Conservation (phyloP, 2,797 vertebrate species). For the Tapera naevia region DNA sequence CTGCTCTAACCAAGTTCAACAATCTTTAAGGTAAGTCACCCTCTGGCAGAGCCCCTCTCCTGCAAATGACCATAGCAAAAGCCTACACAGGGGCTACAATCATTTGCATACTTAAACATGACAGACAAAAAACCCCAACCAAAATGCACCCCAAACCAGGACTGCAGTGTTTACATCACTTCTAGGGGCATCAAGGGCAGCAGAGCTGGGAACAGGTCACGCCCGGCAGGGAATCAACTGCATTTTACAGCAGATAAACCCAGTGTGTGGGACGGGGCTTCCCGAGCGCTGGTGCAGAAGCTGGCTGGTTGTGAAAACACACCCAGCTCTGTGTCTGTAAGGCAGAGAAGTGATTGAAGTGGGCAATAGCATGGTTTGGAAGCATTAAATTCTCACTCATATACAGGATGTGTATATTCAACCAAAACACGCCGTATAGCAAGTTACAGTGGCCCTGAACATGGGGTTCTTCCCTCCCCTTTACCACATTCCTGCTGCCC, state of each 20-base stretch:
- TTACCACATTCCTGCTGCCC: neutral
- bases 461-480: fast-evolving
- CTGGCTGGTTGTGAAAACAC: neutral
- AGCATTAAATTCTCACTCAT: neutral
- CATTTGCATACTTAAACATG: neutral
- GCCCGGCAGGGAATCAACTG: neutral
- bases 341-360: neutral
- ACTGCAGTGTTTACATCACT: neutral
- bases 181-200: neutral
- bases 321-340: neutral
- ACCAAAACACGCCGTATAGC: neutral
- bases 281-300: neutral
- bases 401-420: neutral
- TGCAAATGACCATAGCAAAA: neutral
- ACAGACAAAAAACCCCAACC: neutral
- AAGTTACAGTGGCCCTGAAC: neutral
- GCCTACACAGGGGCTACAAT: neutral
- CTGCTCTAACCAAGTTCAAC: neutral
- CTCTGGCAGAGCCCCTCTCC: neutral
- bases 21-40: neutral
- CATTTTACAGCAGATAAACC: neutral
- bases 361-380: neutral
- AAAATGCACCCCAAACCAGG: neutral
- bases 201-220: neutral
- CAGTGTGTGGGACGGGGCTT: neutral